Percentiles rank a stretch among this genome's conserved stretches.
phyloP scores from a whole-genome alignment of 2,888 invertebrate species.

The Teleogryllus oceanicus region DNA sequence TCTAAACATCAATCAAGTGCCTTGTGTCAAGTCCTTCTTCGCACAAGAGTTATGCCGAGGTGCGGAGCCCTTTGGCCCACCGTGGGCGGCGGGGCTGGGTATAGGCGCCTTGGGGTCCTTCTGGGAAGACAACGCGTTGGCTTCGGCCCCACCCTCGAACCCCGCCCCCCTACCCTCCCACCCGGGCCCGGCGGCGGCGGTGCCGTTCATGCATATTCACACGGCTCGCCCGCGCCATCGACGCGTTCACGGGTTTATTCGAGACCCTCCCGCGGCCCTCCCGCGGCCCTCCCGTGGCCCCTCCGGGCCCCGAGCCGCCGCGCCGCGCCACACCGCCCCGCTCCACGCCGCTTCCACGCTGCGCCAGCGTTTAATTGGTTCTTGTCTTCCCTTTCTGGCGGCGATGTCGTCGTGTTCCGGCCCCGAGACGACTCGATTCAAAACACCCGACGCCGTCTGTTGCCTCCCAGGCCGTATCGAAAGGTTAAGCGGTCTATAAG shows the following conservation, averaged over 20 bases:
- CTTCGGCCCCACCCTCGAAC: not conserved
- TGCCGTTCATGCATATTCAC: not conserved
- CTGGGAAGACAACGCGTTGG: not conserved
- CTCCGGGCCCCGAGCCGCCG: too few relatives aligned
- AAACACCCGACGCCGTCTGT: too few relatives aligned
- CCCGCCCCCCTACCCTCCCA: not conserved
- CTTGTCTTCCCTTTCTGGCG: not conserved
- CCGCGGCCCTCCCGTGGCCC: not conserved
- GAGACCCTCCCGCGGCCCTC: not conserved
- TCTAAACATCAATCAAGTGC: too few relatives aligned
- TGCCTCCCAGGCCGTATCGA: too few relatives aligned
- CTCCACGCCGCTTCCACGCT: too few relatives aligned
- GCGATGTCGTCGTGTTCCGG: constrained; percentile 1
- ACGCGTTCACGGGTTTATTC: not conserved
- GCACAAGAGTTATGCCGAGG: too few relatives aligned
- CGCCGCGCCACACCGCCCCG: too few relatives aligned
- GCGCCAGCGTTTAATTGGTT: not conserved
- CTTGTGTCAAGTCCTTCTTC: too few relatives aligned
- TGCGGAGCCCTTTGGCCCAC: too few relatives aligned
- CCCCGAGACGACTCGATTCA: not conserved
- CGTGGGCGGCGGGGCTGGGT: not conserved
- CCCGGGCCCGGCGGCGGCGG: too few relatives aligned
- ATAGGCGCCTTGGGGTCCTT: not conserved
- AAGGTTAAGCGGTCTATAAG: too few relatives aligned
- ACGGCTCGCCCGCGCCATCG: not conserved